A percentile compares a stretch with the other conserved stretches of the same genome.
Conservation (phyloP, 2,113 vertebrate species). For the Aptenodytes patagonicus region DNA sequence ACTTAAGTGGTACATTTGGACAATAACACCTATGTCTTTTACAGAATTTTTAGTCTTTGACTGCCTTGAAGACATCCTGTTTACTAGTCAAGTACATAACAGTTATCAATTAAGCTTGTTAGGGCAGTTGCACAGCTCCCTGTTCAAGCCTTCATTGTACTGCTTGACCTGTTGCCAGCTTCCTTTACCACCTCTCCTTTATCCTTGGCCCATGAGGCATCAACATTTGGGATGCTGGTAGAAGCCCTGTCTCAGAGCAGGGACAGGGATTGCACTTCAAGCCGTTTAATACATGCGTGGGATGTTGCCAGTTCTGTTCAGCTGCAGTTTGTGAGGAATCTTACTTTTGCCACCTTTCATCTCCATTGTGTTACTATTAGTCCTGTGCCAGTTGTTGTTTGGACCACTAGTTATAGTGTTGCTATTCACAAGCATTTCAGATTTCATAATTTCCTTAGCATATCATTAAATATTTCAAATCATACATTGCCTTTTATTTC, state of each 20-base stretch:
- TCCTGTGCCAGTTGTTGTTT: neutral
- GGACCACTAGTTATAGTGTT: neutral
- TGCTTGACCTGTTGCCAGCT: neutral
- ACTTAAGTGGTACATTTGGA: neutral
- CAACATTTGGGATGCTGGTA: neutral
- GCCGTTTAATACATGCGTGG: rapidly evolving
- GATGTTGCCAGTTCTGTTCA: neutral
- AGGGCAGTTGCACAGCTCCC: neutral
- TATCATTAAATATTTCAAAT: neutral
- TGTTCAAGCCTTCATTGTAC: neutral
- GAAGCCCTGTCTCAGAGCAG: neutral
- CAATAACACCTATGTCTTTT: neutral
- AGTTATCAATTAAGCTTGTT: neutral
- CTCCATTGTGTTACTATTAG: rapidly evolving
- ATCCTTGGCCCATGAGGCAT: rapidly evolving
- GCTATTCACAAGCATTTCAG: neutral
- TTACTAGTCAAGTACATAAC: neutral
- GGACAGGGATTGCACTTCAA: neutral
- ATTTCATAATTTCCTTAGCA: neutral
- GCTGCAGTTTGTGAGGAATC: neutral
- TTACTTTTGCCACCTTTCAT: neutral
- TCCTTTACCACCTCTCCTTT: neutral
- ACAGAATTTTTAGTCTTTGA: neutral
- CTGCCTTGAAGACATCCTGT: neutral
- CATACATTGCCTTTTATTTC: neutral